Evolutionary conservation across 2,797 vertebrate genomes (phyloP), one percentile per base, ranked within the genome.

Genomic region (Pteropus rufus): DNA sequence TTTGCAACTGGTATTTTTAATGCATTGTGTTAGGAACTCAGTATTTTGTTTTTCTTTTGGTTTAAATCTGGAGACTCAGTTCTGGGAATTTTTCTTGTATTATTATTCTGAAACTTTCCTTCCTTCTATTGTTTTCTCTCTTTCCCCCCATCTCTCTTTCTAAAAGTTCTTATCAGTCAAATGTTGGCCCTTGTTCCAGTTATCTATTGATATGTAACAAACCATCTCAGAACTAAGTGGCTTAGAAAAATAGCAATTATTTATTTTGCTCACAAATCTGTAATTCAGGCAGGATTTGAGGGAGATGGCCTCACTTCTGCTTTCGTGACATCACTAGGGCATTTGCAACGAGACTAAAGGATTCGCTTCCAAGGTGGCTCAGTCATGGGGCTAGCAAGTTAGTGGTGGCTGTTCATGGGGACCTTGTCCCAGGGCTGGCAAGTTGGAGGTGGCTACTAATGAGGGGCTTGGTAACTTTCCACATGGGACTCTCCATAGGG

Each of bases 101-200:
- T 96, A 41, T 82, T 95, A 95, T 86, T 82, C 93, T 93, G 93
- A 89, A 94, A 67, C 29, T 95, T 97, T 96, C 82, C 70, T 95
- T 95, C 75, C 60, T 96, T 95, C 79, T 52, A 69, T 94, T 95
- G 79, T 97, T 91, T 89, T 81, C 23, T 44, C 79, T 73, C 64
- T 70, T 65, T 60, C 34, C 26, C 52, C 39, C 69, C 52, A 76
- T 91, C 58, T 92, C 54, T 90, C 70, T 96, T 92, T 94, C 64
- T 95, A 60, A 80, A 92, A 82, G 49, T 75, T 93, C 79, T 97
- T 96, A 95, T 92, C 89, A 65, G 81, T 76, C 58, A 69, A 85
- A 73, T 67, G 54, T 72, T 95, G 67, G 62, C 49, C 34, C 60
- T 60, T 67, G 29, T 93, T 92, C n/a, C 4, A 73, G 46, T 36